Percentiles rank a stretch among this genome's conserved stretches.
Conservation (phyloP, 2,113 vertebrate genomes). For the Sturnira hondurensis region DNA sequence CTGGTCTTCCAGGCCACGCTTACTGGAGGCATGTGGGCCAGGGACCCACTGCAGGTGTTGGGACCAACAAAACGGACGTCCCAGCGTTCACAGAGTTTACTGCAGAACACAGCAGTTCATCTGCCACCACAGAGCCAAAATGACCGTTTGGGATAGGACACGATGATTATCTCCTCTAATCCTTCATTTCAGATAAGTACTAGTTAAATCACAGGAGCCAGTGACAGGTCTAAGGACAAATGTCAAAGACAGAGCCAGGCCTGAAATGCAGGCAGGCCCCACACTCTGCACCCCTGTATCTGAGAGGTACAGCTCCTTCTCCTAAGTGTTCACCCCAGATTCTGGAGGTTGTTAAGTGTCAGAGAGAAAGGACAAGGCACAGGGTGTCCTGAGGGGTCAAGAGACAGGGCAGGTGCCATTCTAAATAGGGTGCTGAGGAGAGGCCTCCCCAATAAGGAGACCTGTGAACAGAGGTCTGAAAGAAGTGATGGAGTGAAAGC, state of each 20-base stretch:
- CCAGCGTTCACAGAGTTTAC: not conserved
- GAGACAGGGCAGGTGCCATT: not conserved
- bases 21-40: not conserved
- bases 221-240: not conserved
- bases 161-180: not conserved
- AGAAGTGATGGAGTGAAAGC: not conserved
- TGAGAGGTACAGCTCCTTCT: not conserved
- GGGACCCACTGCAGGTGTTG: not conserved
- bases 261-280: not conserved
- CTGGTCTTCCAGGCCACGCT: not conserved
- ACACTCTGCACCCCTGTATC: not conserved
- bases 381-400: not conserved
- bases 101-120: not conserved
- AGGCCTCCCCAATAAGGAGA: not conserved
- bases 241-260: not conserved
- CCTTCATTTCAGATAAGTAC: not conserved
- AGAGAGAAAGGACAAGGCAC: not conserved
- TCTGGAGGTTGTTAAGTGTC: not conserved
- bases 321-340: not conserved
- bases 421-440: not conserved
- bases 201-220: not conserved
- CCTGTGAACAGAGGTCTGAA: not conserved
- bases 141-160: not conserved
- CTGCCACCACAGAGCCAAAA: not conserved
- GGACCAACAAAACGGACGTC: not conserved